A percentile compares a stretch with the other conserved stretches of the same genome.
Evolutionary conservation across 1,140 invertebrate genomes (phyloP).

Genomic region (Brachystomella parvula): DNA sequence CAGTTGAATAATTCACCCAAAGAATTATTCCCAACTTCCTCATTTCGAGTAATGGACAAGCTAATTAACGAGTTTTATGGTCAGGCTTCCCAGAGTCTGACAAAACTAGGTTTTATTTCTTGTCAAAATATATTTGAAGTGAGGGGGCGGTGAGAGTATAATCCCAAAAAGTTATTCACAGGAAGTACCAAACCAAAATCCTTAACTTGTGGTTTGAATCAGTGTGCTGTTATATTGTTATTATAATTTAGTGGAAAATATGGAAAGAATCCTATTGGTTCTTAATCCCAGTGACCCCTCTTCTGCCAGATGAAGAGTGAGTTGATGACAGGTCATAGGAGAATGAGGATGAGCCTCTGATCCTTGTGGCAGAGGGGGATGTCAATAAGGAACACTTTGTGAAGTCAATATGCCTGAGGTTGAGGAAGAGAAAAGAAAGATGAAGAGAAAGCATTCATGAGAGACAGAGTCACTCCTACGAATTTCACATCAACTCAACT

Average conservation of each 20-base stretch:
- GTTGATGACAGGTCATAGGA: neutral
- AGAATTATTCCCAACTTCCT: slow-evolving; percentile 2
- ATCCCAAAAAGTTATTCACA: no score
- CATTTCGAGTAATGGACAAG: neutral
- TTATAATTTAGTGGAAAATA: no score
- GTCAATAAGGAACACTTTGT: slow-evolving; percentile 34
- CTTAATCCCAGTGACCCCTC: no score
- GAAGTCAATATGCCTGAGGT: slow-evolving; percentile 36
- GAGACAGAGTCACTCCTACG: neutral
- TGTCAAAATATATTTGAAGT: neutral
- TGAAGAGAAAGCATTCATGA: slow-evolving; percentile 1
- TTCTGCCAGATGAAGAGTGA: no score
- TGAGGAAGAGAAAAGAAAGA: slow-evolving; percentile 15
- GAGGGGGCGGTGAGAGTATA: no score
- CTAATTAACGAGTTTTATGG: slow-evolving; percentile 10
- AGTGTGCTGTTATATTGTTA: no score
- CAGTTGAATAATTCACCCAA: neutral
- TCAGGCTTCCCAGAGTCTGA: neutral
- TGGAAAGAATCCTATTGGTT: no score
- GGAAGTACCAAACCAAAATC: no score
- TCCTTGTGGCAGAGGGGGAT: neutral
- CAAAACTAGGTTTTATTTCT: neutral
- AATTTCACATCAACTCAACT: neutral
- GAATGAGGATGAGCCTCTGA: neutral
- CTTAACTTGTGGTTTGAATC: no score